Evolutionary conservation across 2,797 vertebrate genomes (phyloP), one percentile per base, ranked within the genome.

Genomic region (Cichlasoma orientale): DNA sequence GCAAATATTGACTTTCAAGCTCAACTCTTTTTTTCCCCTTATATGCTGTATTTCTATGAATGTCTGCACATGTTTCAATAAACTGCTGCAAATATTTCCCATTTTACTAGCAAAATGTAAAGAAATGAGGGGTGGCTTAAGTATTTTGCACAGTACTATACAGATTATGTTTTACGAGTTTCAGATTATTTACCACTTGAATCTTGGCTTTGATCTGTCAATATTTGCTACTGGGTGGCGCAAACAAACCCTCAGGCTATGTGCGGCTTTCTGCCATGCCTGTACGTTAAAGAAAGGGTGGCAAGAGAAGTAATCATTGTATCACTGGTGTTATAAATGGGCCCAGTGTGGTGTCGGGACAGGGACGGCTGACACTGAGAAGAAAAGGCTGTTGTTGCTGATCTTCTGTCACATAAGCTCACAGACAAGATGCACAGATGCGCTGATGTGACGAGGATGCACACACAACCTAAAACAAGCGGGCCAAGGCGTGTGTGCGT

Each of bases 311-410:
- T 82, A 77, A 88, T 93, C 89, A 93, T 94, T 94, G 92, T 93
- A 92, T 92, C 88, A 79, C 79, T 84, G 78, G 61, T 71, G 85
- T 53, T 75, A 92, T 91, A 85, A 92, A 93, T 84, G 84, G 80
- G 66, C 41, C 89, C 86, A 90, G 92, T 94, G 92, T 95, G 86
- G 87, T 54, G 71, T 82, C 77, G 93, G 84, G 94, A 94, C 83
- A 82, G 92, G 75, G 90, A 87, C 85, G 92, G 83, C 92, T 95
- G 93, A 93, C 92, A 94, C 93, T 82, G 90, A 92, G 89, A 91
- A 94, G 92, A 95, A 92, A 90, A 93, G 90, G 87, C 88, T 90
- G 81, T 93, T 94, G 91, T 92, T 36, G 75, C 76, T 71, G 78
- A 87, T 90, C 72, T 79, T 79, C 86, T 81, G 50, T 91, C 88